Percentiles rank a stretch among this genome's conserved stretches.
Conservation (phyloP, 2,888 invertebrate species). For the Aphelenchoides bicaudatus region DNA sequence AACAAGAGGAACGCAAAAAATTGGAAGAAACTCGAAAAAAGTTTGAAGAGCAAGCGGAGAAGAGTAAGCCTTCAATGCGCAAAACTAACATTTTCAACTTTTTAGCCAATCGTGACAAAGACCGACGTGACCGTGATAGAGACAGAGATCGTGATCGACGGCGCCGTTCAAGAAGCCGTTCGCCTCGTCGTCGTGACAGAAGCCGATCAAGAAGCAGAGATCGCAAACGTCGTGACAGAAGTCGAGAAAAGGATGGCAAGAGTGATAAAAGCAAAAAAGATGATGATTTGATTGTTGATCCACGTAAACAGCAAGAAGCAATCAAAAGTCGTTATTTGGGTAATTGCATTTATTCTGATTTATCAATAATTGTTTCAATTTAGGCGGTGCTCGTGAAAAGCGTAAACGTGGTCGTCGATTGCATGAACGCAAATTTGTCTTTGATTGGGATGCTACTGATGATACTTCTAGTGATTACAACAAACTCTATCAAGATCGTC, state of each 20-base stretch:
- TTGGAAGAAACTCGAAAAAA: conserved; percentile 67
- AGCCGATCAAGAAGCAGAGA: conserved; percentile 40
- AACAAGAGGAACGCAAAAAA: conserved; percentile 72
- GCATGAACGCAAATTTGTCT: conserved; percentile 98
- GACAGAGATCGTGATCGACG: conserved; percentile 41
- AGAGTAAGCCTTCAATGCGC: background rate
- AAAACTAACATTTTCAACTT: no score
- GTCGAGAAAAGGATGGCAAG: conserved; percentile 7
- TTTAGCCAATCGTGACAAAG: no score
- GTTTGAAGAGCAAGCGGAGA: conserved; percentile 48
- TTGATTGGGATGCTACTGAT: conserved; percentile 99
- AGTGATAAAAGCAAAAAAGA: conserved; percentile 29
- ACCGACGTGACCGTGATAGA: conserved; percentile 27
- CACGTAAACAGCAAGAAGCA: conserved; percentile 47
- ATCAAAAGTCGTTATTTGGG: conserved; percentile 51
- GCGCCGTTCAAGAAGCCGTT: conserved; percentile 31
- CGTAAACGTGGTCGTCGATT: conserved; percentile 74
- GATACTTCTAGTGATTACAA: conserved; percentile 97
- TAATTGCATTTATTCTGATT: conserved; percentile 19
- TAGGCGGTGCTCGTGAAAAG: conserved; percentile 49
- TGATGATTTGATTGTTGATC: conserved; percentile 18
- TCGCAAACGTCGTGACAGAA: conserved; percentile 23
- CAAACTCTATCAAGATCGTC: conserved; percentile 87
- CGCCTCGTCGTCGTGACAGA: conserved; percentile 43
- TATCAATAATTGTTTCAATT: conserved; percentile 1